Evolutionary conservation across 2,113 vertebrate genomes (phyloP).

Genomic region (Xiphophorus hellerii): DNA sequence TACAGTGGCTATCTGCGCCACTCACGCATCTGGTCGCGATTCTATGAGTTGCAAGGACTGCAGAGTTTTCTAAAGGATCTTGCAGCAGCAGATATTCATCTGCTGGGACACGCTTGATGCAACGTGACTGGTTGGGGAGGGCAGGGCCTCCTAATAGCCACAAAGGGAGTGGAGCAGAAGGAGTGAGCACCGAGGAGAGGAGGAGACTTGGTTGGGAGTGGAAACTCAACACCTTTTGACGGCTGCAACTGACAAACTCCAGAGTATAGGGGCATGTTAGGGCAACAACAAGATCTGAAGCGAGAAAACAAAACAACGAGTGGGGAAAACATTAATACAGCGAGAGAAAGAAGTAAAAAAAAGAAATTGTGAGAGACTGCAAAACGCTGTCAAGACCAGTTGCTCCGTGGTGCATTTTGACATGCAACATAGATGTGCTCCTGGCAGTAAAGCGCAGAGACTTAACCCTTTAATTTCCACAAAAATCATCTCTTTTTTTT

Average conservation of each 20-base stretch:
- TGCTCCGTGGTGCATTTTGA: constrained; percentile 41
- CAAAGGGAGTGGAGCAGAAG: constrained; percentile 54
- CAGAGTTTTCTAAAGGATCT: constrained; percentile 43
- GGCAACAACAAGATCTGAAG: constrained; percentile 42
- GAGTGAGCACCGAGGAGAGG: constrained; percentile 48
- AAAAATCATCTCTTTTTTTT: constrained; percentile 16
- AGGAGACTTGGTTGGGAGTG: constrained; percentile 54
- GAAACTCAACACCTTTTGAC: constrained; percentile 63
- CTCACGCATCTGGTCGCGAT: constrained; percentile 41
- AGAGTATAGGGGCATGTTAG: constrained; percentile 62
- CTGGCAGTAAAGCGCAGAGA: constrained; percentile 37
- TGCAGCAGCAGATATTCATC: constrained; percentile 48
- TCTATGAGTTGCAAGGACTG: constrained; percentile 46
- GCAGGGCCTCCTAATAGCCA: constrained; percentile 65
- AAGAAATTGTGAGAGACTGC: constrained; percentile 16
- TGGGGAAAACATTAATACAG: constrained; percentile 8
- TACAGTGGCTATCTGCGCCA: constrained; percentile 28
- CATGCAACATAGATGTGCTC: constrained; percentile 50
- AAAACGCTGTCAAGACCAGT: constrained; percentile 47
- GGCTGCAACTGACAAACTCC: constrained; percentile 65
- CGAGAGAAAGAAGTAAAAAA: neutral
- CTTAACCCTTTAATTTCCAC: constrained; percentile 57
- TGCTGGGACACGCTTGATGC: constrained; percentile 46
- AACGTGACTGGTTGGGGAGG: constrained; percentile 60
- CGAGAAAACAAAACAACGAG: constrained; percentile 35